A percentile compares a stretch with the other conserved stretches of the same genome.
Conservation (phyloP, 2,113 vertebrate genomes). For the Gopherus evgoodei region DNA sequence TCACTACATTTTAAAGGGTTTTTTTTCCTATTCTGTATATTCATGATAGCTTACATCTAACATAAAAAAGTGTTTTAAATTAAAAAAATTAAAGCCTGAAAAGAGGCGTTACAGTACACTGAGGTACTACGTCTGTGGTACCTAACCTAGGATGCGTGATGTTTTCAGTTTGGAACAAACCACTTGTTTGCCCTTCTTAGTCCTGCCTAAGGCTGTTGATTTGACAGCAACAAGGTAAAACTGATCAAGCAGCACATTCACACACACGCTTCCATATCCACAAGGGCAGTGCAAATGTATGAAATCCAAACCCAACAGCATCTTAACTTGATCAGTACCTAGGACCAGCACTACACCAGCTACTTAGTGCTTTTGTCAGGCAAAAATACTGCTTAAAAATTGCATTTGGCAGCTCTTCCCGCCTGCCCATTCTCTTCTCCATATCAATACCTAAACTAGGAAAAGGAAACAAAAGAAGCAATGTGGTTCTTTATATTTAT, state of each 20-base stretch:
- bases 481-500: accelerated
- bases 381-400: not conserved
- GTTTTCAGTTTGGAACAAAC: not conserved
- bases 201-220: not conserved
- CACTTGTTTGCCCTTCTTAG: not conserved
- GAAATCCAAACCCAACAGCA: not conserved
- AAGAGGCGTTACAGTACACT: not conserved
- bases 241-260: not conserved
- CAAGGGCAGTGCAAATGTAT: accelerated
- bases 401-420: not conserved
- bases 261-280: not conserved
- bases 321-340: not conserved
- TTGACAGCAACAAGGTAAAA: not conserved
- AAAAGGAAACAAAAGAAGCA: not conserved
- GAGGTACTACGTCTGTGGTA: too few relatives aligned
- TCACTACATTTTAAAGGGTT: not conserved
- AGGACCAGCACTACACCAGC: not conserved
- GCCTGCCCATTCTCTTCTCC: not conserved
- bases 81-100: not conserved
- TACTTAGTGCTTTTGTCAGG: not conserved
- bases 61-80: not conserved
- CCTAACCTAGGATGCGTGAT: not conserved
- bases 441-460: not conserved
- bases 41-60: not conserved
- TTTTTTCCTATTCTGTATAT: not conserved